Evolutionary conservation across 2,113 vertebrate genomes (phyloP).

Genomic region (Siphamia tubifer): DNA sequence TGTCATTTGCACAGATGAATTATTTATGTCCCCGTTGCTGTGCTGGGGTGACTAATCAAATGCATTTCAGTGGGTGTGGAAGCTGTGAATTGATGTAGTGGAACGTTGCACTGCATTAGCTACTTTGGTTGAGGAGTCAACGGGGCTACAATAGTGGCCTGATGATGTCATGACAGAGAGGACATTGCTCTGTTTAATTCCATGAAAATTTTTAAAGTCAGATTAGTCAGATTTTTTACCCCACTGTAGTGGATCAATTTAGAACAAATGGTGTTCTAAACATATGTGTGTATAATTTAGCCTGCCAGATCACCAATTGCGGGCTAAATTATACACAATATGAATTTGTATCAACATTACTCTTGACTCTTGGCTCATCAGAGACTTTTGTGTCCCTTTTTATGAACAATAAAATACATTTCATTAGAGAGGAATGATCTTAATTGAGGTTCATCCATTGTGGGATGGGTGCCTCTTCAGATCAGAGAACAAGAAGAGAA

Average conservation of each 20-base stretch:
- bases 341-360: not conserved
- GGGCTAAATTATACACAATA: not conserved
- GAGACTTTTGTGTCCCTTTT: not conserved
- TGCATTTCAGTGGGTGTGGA: conserved; percentile 61
- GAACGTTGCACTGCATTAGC: conserved; percentile 50
- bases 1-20: conserved; percentile 77
- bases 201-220: not conserved
- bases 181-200: not conserved
- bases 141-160: conserved; percentile 6
- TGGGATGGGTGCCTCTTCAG: not conserved
- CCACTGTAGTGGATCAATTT: not conserved
- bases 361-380: not conserved
- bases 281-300: too few species aligned
- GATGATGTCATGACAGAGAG: conserved; percentile 15
- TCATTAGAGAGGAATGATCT: too few species aligned
- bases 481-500: not conserved
- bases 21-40: conserved; percentile 71
- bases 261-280: too few species aligned
- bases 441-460: not conserved
- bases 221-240: not conserved
- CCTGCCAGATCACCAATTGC: not conserved
- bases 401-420: too few species aligned
- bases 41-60: conserved; percentile 72
- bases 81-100: conserved; percentile 51
- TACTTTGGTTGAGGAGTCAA: conserved; percentile 34